phyloP scores from a whole-genome alignment of 2,113 vertebrate species.

The Micronycteris hirsuta region DNA sequence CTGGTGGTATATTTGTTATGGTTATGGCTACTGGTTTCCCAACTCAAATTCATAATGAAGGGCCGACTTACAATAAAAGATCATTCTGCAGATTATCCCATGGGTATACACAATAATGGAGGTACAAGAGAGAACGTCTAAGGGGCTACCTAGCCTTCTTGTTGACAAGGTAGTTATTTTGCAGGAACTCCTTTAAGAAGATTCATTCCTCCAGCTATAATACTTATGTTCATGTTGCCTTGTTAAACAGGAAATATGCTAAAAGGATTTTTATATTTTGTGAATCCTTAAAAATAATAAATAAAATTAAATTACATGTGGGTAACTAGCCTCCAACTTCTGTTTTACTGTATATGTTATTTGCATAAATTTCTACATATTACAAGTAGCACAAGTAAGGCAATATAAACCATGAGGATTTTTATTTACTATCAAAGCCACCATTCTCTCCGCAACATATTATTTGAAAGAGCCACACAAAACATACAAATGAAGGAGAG shows the following conservation, averaged over 20 bases:
- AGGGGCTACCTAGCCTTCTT: not conserved
- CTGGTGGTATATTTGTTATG: not conserved
- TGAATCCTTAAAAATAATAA: not conserved
- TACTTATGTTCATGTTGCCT: not conserved
- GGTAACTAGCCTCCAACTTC: not conserved
- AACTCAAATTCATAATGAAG: not conserved
- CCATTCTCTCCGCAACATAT: not conserved
- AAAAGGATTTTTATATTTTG: not conserved
- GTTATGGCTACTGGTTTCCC: not conserved
- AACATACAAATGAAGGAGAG: not conserved
- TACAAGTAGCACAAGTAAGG: not conserved
- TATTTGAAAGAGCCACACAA: not conserved
- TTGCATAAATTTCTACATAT: not conserved
- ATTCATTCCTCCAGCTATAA: not conserved
- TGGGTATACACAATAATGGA: rapidly evolving
- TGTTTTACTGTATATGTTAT: not conserved
- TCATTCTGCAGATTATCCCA: not conserved
- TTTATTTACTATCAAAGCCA: not conserved
- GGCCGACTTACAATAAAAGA: not conserved
- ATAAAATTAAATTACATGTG: not conserved
- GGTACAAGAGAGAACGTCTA: not conserved
- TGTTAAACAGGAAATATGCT: not conserved
- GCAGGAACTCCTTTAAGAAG: not conserved
- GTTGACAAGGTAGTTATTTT: not conserved
- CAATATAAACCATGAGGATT: not conserved